Evolutionary conservation across 1,140 invertebrate genomes (phyloP), one percentile per base, ranked within the genome.

Genomic region (Lepidurus arcticus): DNA sequence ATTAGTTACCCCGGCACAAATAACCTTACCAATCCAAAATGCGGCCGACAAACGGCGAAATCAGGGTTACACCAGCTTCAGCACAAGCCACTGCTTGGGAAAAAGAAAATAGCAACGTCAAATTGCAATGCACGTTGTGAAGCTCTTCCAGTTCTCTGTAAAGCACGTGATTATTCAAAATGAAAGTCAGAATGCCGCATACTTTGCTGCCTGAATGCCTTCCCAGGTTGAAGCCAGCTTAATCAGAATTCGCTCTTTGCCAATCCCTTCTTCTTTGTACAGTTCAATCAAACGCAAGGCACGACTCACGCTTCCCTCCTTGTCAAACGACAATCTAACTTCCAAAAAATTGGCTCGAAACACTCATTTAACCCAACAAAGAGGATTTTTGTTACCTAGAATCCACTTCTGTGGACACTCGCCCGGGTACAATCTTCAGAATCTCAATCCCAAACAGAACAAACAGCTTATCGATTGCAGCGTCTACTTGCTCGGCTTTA

Each of bases 141-240:
- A 97, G 89, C 82, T 92, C 89, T 85, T 99, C 98, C 79, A 99
- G 85, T 82, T 91, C 91, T 85, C 94, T 96, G 84, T 75, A 87
- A 86, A 83, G 81, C 80, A 84, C 85, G 82, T 77, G 73, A 65
- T 81, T 44, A 47, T 78, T 26, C 10, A 44, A 76, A 78, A 34
- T 24, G 43, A 78, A 79, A 73, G 78, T 73, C 65, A 76, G 76
- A 73, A 79, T 73, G 76, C 10, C 44, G 21, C 34, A 42, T 87
- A 96, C 94, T 92, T 94, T 10, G 96, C 98, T 74, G 97, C 97
- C 86, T 98, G 92, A 81, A 99, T 98, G 42, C 98, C 97, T 89
- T 99, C 98, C 98, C 98, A 99, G 0, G 97, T 99, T 4, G 97
- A 97, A 1, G 96, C 95, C 77, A 99, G 87, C 86, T 99, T 99